Evolutionary conservation across 2,113 vertebrate species (phyloP), one percentile per base, ranked within the genome.

Genomic region (Nothoprocta pentlandii): DNA sequence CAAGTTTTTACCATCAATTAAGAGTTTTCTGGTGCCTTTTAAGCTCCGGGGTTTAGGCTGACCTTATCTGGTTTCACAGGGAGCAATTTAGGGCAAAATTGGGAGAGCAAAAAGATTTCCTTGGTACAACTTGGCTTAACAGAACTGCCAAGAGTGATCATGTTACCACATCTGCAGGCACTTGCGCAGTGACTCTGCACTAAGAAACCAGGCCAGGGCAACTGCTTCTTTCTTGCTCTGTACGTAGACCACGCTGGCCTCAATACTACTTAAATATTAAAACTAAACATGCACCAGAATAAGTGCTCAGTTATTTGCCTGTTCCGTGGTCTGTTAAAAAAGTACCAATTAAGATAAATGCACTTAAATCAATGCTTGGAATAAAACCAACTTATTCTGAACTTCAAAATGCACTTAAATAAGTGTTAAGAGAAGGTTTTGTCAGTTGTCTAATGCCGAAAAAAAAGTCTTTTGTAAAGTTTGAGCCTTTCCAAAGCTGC

Each of bases 131-230:
- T 88, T 17, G 19, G 59, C 90, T 46, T 75, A 81, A 87, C 47
- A 79, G 88, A 92, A 66, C 92, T 95, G 94, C 95, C 93, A 93
- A 77, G 80, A 39, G 62, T 5, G 93, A 90, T 97, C 94, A 39
- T 69, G 88, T 96, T 96, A 95, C 93, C 94, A 94, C 88, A 93
- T 95, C 90, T 85, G 88, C 88, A 89, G 92, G 26, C 86, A 9
- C 73, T 91, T 68, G 87, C 62, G 36, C 80, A 85, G 83, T 81
- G 86, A 94, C 85, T 61, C 67, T 0, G 1, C 64, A 32, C 56
- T 2, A 3, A 86, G 64, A 46, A 89, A 89, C 44, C 66, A 28
- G 74, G 80, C 4, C 94, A 90, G 42, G 1, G 54, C 88, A 54
- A 84, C 36, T 41, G 64, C 94, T 93, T 93, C 94, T 90, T 94